Percentiles rank a stretch among this genome's conserved stretches.
phyloP scores from a whole-genome alignment of 2,888 invertebrate species.

The Blomia tropicalis region DNA sequence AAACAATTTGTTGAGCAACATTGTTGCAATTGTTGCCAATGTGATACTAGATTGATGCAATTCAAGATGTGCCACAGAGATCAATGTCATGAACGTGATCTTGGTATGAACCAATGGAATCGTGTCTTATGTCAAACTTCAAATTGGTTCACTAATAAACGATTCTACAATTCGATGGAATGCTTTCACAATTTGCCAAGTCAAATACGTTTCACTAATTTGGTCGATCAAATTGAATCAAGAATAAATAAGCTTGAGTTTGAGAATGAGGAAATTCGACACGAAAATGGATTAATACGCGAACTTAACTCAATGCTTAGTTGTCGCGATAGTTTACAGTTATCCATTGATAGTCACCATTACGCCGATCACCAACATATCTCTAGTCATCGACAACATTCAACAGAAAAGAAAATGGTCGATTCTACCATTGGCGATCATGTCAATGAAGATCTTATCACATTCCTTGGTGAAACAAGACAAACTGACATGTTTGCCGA shows the following conservation, averaged over 20 bases:
- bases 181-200: not conserved
- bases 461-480: not conserved
- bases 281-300: slow-evolving; percentile 11
- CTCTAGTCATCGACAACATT: not conserved
- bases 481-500: not conserved
- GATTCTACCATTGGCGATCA: not conserved
- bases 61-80: slow-evolving; percentile 1
- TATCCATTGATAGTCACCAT: not conserved
- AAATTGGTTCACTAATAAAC: not conserved
- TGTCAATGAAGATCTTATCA: not conserved
- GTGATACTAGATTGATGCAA: slow-evolving; percentile 3
- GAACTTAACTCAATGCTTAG: slow-evolving; percentile 8
- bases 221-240: not conserved
- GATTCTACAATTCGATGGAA: not conserved
- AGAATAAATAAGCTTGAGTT: not conserved
- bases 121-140: not conserved
- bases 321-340: not conserved
- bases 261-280: not conserved
- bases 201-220: slow-evolving; percentile 4
- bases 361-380: not conserved
- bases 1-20: slow-evolving; percentile 2
- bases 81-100: not conserved
- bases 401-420: not conserved
- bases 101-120: not conserved
- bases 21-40: slow-evolving; percentile 1